Percentiles rank a stretch among this genome's conserved stretches.
phyloP scores from a whole-genome alignment of 2,113 vertebrate genomes.

The Agapornis roseicollis region DNA sequence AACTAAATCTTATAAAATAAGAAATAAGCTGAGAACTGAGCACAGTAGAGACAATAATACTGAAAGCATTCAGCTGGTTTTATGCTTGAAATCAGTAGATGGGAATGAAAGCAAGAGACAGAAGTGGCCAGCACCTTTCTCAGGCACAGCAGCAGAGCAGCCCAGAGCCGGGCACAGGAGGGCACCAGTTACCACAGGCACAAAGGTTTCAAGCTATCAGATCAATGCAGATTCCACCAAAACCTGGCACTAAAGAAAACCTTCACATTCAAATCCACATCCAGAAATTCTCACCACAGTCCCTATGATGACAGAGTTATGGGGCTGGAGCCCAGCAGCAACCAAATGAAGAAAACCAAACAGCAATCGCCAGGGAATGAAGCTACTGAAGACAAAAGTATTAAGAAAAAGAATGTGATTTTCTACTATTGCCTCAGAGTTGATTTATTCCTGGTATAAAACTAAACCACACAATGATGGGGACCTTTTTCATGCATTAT shows the following conservation, averaged over 20 bases:
- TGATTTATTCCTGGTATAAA: conserved; percentile 14
- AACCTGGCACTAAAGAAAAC: too few species aligned
- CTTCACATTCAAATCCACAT: accelerated
- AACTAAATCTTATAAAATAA: background rate
- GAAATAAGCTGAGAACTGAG: background rate
- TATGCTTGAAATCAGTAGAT: background rate
- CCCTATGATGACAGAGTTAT: accelerated
- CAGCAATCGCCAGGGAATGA: background rate
- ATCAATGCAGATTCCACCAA: background rate
- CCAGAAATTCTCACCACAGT: background rate
- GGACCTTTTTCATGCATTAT: background rate
- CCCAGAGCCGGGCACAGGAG: background rate
- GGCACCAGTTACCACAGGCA: background rate
- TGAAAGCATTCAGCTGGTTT: background rate
- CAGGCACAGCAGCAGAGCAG: background rate
- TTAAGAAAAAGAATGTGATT: background rate
- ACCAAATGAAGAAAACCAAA: background rate
- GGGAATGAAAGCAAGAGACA: background rate
- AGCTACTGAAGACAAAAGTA: background rate
- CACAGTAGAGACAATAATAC: too few species aligned
- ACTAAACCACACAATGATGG: background rate
- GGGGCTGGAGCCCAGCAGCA: background rate
- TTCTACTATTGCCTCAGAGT: background rate
- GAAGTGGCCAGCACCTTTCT: background rate
- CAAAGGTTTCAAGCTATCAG: background rate